Percentiles rank a stretch among this genome's conserved stretches.
Evolutionary conservation across 2,113 vertebrate genomes (phyloP).

Genomic region (Xenotilapia leptura): DNA sequence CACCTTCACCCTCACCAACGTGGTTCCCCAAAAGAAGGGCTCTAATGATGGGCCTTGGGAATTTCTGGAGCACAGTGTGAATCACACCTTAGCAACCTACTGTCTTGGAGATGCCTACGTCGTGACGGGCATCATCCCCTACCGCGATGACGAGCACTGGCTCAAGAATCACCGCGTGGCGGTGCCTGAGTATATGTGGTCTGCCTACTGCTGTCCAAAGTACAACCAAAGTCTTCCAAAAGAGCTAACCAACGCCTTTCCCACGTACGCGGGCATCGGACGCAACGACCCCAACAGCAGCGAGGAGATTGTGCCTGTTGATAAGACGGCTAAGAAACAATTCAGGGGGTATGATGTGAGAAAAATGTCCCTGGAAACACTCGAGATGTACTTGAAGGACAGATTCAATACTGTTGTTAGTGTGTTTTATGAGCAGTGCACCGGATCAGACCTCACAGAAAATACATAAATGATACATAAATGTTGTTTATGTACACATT

Average conservation of each 20-base stretch:
- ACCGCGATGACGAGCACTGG: slow-evolving; percentile 41
- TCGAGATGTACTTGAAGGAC: slow-evolving; percentile 57
- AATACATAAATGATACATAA: background rate
- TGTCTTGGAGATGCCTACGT: slow-evolving; percentile 52
- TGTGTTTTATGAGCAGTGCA: slow-evolving; percentile 60
- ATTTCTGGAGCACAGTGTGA: slow-evolving; percentile 54
- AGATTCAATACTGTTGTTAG: slow-evolving; percentile 20
- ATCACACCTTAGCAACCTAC: slow-evolving; percentile 15
- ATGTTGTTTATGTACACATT: rapidly evolving
- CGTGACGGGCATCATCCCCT: slow-evolving; percentile 65
- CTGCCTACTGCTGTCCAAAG: slow-evolving; percentile 62
- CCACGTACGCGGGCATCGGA: slow-evolving; percentile 59
- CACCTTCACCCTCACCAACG: slow-evolving; percentile 81
- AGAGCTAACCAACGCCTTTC: slow-evolving; percentile 24
- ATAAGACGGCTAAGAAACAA: background rate
- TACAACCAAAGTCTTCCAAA: slow-evolving; percentile 48
- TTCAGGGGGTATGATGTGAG: slow-evolving; percentile 59
- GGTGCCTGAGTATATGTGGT: slow-evolving; percentile 68
- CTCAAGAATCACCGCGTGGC: slow-evolving; percentile 56
- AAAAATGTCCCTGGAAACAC: slow-evolving; percentile 27
- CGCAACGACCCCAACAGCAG: slow-evolving; percentile 66
- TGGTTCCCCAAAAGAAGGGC: slow-evolving; percentile 66
- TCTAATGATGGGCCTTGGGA: slow-evolving; percentile 74
- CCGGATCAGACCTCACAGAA: background rate
- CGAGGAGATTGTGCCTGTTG: slow-evolving; percentile 61